Conservation (phyloP, 92 coral and sea anemone species). For the Montipora capitata region DNA sequence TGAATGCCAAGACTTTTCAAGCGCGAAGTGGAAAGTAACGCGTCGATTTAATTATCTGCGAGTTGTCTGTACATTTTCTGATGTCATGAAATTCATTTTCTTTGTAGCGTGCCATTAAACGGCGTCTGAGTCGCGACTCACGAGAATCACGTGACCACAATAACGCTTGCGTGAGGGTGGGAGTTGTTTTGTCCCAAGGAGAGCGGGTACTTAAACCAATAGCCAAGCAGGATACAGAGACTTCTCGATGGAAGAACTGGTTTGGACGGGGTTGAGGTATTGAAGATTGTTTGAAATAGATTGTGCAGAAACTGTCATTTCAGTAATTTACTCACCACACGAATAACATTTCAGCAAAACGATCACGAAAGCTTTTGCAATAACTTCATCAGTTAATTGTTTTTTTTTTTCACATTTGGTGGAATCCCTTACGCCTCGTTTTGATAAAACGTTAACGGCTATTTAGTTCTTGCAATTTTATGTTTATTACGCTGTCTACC, state of each 20-base stretch:
- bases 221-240: constrained; percentile 15
- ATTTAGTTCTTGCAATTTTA: too few relatives aligned
- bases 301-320: too few relatives aligned
- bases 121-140: constrained; percentile 55
- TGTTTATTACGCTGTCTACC: too few relatives aligned
- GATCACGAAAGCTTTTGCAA: too few relatives aligned
- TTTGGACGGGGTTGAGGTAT: constrained; percentile 38
- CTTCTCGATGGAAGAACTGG: constrained; percentile 41
- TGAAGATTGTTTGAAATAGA: background rate
- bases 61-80: constrained; percentile 51
- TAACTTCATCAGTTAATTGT: too few relatives aligned
- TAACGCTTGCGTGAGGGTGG: constrained; percentile 44
- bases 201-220: constrained; percentile 74
- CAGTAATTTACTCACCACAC: background rate
- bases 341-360: background rate
- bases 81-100: constrained; percentile 53
- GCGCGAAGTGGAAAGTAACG: background rate
- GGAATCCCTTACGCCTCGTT: too few relatives aligned
- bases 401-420: too few relatives aligned
- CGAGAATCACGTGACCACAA: constrained; percentile 37
- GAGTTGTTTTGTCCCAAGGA: constrained; percentile 81
- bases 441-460: too few relatives aligned
- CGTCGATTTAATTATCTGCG: background rate
- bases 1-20: background rate
- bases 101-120: constrained; percentile 49